phyloP scores from a whole-genome alignment of 2,797 vertebrate genomes.

The Acropternis orthonyx region DNA sequence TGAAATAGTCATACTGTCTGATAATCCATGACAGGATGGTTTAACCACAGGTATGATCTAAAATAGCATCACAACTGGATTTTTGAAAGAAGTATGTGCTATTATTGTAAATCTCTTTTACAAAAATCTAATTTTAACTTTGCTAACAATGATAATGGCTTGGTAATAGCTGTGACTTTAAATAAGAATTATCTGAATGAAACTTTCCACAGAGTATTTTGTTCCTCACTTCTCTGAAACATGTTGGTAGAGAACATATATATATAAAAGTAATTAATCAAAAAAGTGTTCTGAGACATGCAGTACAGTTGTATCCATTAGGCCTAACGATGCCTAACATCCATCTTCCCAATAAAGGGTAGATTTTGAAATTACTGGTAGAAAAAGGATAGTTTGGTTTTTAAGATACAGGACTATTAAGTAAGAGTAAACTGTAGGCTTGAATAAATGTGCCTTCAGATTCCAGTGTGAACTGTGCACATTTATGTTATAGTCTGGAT shows the following conservation, averaged over 20 bases:
- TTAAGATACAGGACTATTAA: not conserved
- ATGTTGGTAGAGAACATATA: not conserved
- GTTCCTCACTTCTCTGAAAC: not conserved
- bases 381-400: not conserved
- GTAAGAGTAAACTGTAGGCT: not conserved
- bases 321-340: not conserved
- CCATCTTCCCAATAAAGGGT: not conserved
- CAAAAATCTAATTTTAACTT: not conserved
- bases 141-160: not conserved
- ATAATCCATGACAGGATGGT: not conserved
- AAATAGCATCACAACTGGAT: not conserved
- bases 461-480: not conserved
- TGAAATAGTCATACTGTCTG: not conserved
- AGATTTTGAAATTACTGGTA: not conserved
- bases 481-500: not conserved
- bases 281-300: not conserved
- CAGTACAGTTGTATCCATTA: not conserved
- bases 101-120: not conserved
- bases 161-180: not conserved
- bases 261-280: not conserved
- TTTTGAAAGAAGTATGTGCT: not conserved
- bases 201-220: not conserved
- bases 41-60: not conserved
- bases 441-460: not conserved
- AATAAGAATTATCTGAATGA: not conserved